These are phyloP conservation scores for Thalassophryne amazonica DNA, from an alignment of 2,797 vertebrate species.

Conservation along the genomic window DNA sequence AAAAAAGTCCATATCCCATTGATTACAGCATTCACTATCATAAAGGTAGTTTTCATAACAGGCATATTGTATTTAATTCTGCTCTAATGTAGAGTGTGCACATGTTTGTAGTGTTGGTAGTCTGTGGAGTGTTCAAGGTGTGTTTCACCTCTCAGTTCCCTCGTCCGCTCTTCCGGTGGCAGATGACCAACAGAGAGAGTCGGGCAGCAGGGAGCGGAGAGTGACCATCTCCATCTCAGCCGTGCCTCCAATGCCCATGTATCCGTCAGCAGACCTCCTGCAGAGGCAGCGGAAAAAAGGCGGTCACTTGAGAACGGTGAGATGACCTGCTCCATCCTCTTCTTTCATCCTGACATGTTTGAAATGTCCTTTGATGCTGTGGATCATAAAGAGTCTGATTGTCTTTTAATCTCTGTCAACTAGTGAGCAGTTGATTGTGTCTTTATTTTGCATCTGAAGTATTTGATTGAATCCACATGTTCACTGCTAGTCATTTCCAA, in stretches of 20 bases:
- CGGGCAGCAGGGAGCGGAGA: slow-evolving; percentile 80
- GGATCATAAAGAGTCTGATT: too few species aligned
- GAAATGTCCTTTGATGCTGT: not conserved
- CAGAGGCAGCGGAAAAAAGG: slow-evolving; percentile 73
- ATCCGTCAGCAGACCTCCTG: slow-evolving; percentile 73
- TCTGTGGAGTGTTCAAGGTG: too few species aligned
- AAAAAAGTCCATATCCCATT: too few species aligned
- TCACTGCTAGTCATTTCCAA: too few species aligned
- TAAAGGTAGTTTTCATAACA: too few species aligned
- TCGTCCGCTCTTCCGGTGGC: not conserved
- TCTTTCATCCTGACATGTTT: not conserved
- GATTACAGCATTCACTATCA: too few species aligned
- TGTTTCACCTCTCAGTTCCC: too few species aligned
- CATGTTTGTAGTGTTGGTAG: slow-evolving; percentile 1
- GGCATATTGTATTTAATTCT: too few species aligned
- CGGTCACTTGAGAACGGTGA: slow-evolving; percentile 80
- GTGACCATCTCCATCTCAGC: slow-evolving; percentile 78
- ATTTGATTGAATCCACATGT: not conserved
- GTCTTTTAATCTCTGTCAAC: too few species aligned
- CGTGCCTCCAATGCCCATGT: slow-evolving; percentile 82
- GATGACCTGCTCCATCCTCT: slow-evolving; percentile 1
- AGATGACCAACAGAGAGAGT: slow-evolving; percentile 64
- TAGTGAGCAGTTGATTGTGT: not conserved
- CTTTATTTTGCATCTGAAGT: not conserved
- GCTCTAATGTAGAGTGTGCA: not conserved